Conservation (phyloP, 2,888 invertebrate genomes). For the Nipponacmea schrenckii region DNA sequence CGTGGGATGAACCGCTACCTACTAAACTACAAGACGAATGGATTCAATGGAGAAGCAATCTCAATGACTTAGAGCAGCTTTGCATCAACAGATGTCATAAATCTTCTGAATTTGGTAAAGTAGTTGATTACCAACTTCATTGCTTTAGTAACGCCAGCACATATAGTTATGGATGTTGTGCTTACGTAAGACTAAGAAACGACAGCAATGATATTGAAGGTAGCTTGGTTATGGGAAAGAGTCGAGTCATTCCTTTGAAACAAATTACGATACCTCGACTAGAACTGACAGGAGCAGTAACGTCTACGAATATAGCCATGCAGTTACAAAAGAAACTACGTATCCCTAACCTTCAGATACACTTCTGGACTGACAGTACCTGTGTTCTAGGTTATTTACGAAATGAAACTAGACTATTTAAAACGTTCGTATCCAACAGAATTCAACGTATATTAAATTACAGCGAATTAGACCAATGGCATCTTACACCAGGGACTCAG, state of each 20-base stretch:
- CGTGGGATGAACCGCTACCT: too few relatives aligned
- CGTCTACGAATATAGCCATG: not conserved
- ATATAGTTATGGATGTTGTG: too few relatives aligned
- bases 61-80: not conserved
- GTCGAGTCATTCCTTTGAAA: not conserved
- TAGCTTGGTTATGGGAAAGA: not conserved
- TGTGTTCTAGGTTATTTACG: not conserved
- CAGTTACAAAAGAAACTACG: not conserved
- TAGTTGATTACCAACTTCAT: too few relatives aligned
- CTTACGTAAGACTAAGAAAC: too few relatives aligned
- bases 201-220: not conserved
- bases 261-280: not conserved
- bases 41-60: not conserved
- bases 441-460: not conserved
- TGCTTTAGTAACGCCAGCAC: too few relatives aligned
- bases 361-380: not conserved
- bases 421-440: slow-evolving; percentile 1
- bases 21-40: not conserved
- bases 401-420: not conserved
- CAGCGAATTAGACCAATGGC: not conserved
- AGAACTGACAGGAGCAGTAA: not conserved
- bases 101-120: not conserved
- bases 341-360: too few relatives aligned
- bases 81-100: not conserved
- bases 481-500: too few relatives aligned